Percentiles rank a stretch among this genome's conserved stretches.
Evolutionary conservation across 2,113 vertebrate genomes (phyloP).

Genomic region (Ciconia stormi): DNA sequence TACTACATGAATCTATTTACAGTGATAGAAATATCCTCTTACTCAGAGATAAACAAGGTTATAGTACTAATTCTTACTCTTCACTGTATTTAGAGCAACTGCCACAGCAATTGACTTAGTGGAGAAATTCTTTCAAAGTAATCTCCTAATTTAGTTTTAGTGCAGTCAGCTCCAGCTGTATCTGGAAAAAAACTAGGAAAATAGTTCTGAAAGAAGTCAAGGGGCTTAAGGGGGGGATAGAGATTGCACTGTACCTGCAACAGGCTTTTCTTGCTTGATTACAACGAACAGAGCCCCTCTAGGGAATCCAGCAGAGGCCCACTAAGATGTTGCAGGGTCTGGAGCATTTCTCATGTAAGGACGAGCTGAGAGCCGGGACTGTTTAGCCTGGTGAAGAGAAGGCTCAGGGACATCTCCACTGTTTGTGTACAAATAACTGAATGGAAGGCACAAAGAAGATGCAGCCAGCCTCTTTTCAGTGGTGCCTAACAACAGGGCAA

Average conservation of each 20-base stretch:
- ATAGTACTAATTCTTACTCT: neutral
- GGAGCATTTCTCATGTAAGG: neutral
- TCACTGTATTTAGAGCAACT: neutral
- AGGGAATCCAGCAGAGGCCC: neutral
- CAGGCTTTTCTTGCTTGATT: neutral
- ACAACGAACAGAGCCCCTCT: neutral
- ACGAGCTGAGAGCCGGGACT: neutral
- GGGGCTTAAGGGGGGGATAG: neutral
- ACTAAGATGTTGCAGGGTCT: neutral
- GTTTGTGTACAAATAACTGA: neutral
- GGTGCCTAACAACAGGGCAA: neutral
- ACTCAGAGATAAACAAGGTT: neutral
- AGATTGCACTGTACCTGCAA: neutral
- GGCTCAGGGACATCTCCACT: neutral
- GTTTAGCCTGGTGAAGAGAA: neutral
- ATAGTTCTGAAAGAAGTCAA: neutral
- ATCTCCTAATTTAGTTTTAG: neutral
- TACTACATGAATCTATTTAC: neutral
- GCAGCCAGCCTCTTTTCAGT: neutral
- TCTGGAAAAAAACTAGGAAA: neutral
- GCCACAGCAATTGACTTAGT: neutral
- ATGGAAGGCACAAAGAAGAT: neutral
- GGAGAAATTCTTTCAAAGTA: neutral
- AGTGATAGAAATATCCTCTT: neutral
- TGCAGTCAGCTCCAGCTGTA: neutral